Conservation (phyloP, 2,113 vertebrate species). For the Gavialis gangeticus region DNA sequence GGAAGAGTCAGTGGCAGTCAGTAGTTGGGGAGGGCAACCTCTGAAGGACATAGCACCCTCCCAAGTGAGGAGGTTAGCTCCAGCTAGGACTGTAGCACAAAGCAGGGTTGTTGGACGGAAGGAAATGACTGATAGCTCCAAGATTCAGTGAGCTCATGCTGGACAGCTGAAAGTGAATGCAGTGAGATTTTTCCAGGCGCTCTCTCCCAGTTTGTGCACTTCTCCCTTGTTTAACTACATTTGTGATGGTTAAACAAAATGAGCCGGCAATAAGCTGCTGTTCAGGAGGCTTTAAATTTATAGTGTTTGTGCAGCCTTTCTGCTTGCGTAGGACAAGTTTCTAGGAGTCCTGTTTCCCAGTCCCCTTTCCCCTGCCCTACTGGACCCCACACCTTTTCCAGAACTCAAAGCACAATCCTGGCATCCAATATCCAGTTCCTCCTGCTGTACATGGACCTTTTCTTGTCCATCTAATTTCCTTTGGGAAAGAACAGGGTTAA, state of each 20-base stretch:
- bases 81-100: fast-evolving
- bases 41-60: background rate
- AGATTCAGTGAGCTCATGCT: background rate
- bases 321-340: background rate
- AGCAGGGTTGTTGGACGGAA: background rate
- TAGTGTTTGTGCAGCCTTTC: background rate
- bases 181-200: background rate
- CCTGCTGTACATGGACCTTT: background rate
- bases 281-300: fast-evolving
- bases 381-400: background rate
- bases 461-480: background rate
- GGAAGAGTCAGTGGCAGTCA: background rate
- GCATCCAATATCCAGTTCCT: fast-evolving
- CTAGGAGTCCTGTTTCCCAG: background rate
- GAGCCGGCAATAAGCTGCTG: background rate
- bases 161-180: background rate
- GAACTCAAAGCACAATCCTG: background rate
- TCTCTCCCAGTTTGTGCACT: background rate
- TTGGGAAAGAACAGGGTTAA: background rate
- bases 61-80: background rate
- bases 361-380: background rate
- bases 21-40: background rate
- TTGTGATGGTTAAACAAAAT: background rate
- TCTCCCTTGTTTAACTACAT: background rate
- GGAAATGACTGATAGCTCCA: background rate